These are phyloP conservation scores for Otus sunia DNA, from an alignment of 2,113 vertebrate species.

Conservation along the genomic window DNA sequence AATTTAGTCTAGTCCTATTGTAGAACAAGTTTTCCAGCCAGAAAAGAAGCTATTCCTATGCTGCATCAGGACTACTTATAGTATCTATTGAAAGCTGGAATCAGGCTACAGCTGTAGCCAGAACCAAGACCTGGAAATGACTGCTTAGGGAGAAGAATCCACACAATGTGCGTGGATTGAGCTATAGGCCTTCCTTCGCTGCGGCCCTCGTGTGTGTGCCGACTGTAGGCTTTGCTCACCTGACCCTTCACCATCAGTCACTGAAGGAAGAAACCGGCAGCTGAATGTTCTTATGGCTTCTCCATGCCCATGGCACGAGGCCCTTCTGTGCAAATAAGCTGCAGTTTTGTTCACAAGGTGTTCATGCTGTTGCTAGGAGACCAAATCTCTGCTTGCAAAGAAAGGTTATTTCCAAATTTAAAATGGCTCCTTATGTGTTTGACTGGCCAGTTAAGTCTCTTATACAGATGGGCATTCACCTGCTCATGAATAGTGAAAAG, in stretches of 20 bases:
- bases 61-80: background rate
- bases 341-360: background rate
- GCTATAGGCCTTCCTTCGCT: accelerated
- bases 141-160: background rate
- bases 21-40: background rate
- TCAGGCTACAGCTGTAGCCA: background rate
- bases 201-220: background rate
- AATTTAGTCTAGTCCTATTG: background rate
- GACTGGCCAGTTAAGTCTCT: background rate
- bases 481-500: background rate
- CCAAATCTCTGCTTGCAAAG: background rate
- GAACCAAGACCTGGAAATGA: background rate
- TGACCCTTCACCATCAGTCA: background rate
- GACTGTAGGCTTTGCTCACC: background rate
- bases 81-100: background rate
- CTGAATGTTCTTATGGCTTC: background rate
- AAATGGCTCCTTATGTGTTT: background rate
- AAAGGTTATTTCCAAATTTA: background rate
- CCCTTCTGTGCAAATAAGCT: background rate
- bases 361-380: constrained; percentile 43
- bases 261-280: background rate
- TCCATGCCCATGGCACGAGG: background rate
- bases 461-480: background rate
- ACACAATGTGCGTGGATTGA: accelerated
- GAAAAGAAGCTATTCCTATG: background rate